Base-by-base conservation (phyloP, 2,113 vertebrate species). In the Psammodynastes pulverulentus region DNA sequence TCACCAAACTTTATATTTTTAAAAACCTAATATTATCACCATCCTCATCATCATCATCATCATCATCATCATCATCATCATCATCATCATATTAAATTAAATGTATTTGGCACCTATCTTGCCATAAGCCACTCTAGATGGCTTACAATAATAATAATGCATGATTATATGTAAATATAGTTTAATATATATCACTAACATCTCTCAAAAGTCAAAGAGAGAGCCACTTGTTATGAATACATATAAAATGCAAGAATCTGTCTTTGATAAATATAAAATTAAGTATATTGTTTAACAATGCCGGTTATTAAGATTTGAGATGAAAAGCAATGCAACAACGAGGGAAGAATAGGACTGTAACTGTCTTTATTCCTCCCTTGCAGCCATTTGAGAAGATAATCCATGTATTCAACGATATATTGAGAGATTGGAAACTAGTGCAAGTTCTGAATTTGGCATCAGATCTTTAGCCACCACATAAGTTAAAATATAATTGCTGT, bases 401-500 rank as follows among this genome's bases (percentile, higher is more conserved):
- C 45, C 34, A 49, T 43, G 9, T 53, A 51, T 43, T 72, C 49
- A 72, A 58, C 54, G 48, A 53, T 84, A 52, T 7, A 53, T 49
- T 93, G 62, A 93, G 5, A 92, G 12, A 0, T 91, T 62, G n/a
- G 48, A 79, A 90, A 53, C 21, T 12, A 43, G 23, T 43, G 51
- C 49, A 58, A 92, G 90, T 91, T 94, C 48, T 58, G 91, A 94
- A 89, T 13, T 54, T 93, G 48, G 9, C 3, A 29, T 89, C 21
- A 21, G 0, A 0, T 9, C 90, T 94, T 39, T 0, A 0, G 21
- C 4, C 54, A 92, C 48, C 94, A 92, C 43, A 49, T 62, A 24
- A 89, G n/a, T 58, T 87, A 67, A 67, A 67, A 92, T n/a, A 85
- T 89, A 92, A 56, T 0, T 91, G 19, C 0, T 0, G 21, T 94